Base-by-base conservation (phyloP, 2,797 vertebrate species). In the Peromyscus nudipes region DNA sequence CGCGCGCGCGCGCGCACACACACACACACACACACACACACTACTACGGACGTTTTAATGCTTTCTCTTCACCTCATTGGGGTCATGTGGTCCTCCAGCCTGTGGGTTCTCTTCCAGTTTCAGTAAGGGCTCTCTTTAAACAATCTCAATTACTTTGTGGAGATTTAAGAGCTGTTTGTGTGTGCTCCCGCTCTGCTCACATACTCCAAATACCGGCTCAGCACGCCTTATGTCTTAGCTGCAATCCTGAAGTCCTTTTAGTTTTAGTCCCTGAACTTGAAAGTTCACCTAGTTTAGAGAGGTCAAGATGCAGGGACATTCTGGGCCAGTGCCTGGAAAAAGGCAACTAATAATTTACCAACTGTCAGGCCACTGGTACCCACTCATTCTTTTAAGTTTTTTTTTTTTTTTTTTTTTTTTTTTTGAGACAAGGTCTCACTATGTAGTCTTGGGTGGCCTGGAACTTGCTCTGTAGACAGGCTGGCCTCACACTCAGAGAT, bases 311-410 rank as follows among this genome's bases (percentile, higher is more conserved):
- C 55, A 23, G 29, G 76, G 49, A 16, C 0, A 3, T 25, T 55
- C 65, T 57, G 17, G 77, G 29, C 40, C 34, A 82, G 57, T 2
- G 57, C 77, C 12, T 34, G 90, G 82, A 11, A 55, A 40, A 91
- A 64, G 57, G 40, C 1, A 5, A 14, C 34, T 4, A 23, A 0
- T 2, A 12, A 13, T 29, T 21, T 25, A 19, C 55, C 23, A 27
- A 11, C 7, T 12, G 4, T 0, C 69, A 34, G 65, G 80, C 60
- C 40, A 4, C 21, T 17, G 16, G 4, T n/a, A 6, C 52, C 31
- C 17, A 6, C 14, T 27, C 5, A 62, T 27, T 37, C 2, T 19
- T 23, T 21, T 52, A 52, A 52, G 49, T 2, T 13, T 11, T 52
- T 34, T 34, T 31, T 29, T 40, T 49, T 4, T 16, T 52, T 80